These are phyloP conservation scores for Gyps fulvus DNA, from an alignment of 2,113 vertebrate genomes.

Conservation along the genomic window DNA sequence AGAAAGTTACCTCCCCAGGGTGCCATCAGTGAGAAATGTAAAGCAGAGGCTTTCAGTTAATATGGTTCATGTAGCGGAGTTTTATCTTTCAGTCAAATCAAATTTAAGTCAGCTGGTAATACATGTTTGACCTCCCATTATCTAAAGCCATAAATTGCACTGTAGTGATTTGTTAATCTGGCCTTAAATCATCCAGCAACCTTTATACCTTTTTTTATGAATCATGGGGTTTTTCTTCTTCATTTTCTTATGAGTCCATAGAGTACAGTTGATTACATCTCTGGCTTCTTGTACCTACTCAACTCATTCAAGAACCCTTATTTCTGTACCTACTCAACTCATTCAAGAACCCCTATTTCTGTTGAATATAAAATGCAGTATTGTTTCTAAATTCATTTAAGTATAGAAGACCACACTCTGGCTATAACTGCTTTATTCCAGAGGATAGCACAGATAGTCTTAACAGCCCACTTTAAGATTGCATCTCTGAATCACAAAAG, in stretches of 20 bases:
- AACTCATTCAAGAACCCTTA: not conserved
- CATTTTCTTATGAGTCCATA: not conserved
- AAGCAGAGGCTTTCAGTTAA: conserved; percentile 64
- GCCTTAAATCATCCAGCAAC: not conserved
- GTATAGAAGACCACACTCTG: not conserved
- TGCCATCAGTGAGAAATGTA: conserved; percentile 71
- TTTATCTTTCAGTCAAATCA: conserved; percentile 69
- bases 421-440: not conserved
- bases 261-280: not conserved
- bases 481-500: not conserved
- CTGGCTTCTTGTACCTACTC: not conserved
- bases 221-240: not conserved
- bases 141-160: conserved; percentile 44
- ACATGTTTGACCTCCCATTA: conserved; percentile 64
- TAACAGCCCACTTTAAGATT: not conserved
- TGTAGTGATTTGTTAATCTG: conserved; percentile 55
- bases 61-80: conserved; percentile 24
- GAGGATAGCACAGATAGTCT: not conserved
- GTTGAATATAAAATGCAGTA: not conserved
- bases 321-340: not conserved
- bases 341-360: not conserved
- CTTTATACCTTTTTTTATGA: not conserved
- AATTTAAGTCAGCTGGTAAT: conserved; percentile 69
- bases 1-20: conserved; percentile 74
- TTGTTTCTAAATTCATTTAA: conserved; percentile 3